Conservation (phyloP, 2,113 vertebrate species). For the Boleophthalmus pectinirostris region DNA sequence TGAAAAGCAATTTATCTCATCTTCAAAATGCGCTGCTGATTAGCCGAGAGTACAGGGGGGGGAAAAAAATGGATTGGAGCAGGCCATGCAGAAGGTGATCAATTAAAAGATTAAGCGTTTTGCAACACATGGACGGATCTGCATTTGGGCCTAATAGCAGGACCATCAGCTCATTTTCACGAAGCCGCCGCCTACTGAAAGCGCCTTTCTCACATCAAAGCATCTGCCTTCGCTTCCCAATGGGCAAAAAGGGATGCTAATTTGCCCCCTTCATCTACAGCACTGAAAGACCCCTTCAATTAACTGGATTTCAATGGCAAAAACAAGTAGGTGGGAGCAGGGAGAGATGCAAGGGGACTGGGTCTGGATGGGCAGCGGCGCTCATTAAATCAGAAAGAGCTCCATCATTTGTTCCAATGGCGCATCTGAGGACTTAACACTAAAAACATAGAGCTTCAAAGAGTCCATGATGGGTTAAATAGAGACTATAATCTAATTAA, state of each 20-base stretch:
- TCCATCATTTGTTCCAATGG: conserved; percentile 86
- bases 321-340: conserved; percentile 68
- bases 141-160: conserved; percentile 89
- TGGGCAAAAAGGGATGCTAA: conserved; percentile 95
- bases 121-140: conserved; percentile 89
- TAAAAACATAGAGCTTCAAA: conserved; percentile 94
- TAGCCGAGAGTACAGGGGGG: conserved; percentile 38
- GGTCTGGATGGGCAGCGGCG: conserved; percentile 86
- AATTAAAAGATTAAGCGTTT: conserved; percentile 99
- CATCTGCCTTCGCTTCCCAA: conserved; percentile 82
- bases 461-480: conserved; percentile 98
- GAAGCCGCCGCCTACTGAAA: conserved; percentile 83
- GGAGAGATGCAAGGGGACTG: conserved; percentile 86
- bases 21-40: conserved; percentile 75
- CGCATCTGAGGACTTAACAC: conserved; percentile 96
- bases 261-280: conserved; percentile 93
- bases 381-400: conserved; percentile 95
- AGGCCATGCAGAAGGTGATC: conserved; percentile 87
- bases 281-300: conserved; percentile 98
- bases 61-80: conserved; percentile 49
- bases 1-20: conserved; percentile 69
- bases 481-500: conserved; percentile 99
- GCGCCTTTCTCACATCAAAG: conserved; percentile 93
- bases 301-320: conserved; percentile 96
- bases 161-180: conserved; percentile 99